These are phyloP conservation scores for Chironex yamaguchii DNA, from an alignment of 30 jellyfish, hydroid and myxozoan species.

Conservation along the genomic window DNA sequence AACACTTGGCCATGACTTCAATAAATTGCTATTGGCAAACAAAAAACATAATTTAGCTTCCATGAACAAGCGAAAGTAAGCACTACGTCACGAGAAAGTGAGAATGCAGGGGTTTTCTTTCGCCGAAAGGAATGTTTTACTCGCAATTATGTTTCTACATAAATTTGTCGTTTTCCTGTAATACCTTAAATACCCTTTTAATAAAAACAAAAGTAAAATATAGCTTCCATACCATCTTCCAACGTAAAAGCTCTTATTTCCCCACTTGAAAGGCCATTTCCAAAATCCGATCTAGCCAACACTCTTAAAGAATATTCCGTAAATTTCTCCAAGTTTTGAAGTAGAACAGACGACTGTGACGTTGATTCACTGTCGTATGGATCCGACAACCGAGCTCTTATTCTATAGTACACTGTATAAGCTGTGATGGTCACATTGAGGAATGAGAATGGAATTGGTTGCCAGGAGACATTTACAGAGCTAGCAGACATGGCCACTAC, in stretches of 20 bases:
- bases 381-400: background rate
- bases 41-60: too few relatives aligned
- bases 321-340: too few relatives aligned
- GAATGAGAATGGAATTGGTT: background rate
- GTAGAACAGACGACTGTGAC: background rate
- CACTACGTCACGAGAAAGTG: too few relatives aligned
- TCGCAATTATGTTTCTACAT: too few relatives aligned
- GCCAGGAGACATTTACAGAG: background rate
- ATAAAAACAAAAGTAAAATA: too few relatives aligned
- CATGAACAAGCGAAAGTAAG: too few relatives aligned
- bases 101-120: too few relatives aligned
- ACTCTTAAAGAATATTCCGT: background rate
- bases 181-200: too few relatives aligned
- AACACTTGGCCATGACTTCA: too few relatives aligned
- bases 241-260: background rate
- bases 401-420: background rate
- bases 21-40: too few relatives aligned
- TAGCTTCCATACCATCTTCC: background rate
- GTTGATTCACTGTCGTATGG: background rate
- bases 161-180: too few relatives aligned
- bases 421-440: background rate
- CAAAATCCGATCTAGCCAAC: background rate
- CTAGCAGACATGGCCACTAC: background rate
- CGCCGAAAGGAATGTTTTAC: too few relatives aligned
- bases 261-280: background rate